phyloP scores from a whole-genome alignment of 2,797 vertebrate genomes.

The Petrocephalus sullivani region DNA sequence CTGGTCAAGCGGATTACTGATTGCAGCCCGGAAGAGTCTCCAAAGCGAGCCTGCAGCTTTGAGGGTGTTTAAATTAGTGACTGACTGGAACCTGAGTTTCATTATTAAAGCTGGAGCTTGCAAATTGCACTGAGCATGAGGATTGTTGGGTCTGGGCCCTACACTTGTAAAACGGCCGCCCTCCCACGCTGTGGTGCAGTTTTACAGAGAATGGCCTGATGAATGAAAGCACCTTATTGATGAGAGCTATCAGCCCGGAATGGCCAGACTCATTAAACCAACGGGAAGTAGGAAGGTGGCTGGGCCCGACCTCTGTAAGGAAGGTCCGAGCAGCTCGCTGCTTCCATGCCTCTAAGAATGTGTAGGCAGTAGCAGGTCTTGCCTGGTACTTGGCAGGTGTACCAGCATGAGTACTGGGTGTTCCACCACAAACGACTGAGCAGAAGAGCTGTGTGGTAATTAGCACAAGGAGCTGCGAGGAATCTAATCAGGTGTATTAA shows the following conservation, averaged over 20 bases:
- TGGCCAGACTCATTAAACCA: background rate
- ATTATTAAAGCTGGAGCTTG: background rate
- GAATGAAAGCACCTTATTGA: background rate
- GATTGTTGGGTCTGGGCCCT: background rate
- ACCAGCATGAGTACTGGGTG: too few relatives aligned
- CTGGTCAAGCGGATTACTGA: background rate
- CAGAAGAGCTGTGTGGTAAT: too few relatives aligned
- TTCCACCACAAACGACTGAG: too few relatives aligned
- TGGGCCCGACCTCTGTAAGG: background rate
- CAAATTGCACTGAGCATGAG: background rate
- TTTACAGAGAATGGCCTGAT: background rate
- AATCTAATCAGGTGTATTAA: too few relatives aligned
- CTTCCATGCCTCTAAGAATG: background rate
- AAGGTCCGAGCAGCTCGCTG: background rate
- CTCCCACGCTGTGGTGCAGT: background rate
- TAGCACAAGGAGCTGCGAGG: too few relatives aligned
- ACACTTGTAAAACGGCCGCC: background rate
- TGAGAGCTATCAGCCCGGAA: background rate
- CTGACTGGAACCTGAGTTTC: background rate
- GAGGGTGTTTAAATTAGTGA: constrained; percentile 12
- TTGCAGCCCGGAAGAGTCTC: background rate
- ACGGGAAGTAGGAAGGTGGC: background rate
- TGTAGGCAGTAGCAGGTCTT: background rate
- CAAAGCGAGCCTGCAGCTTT: background rate
- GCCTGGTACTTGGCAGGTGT: background rate